phyloP scores from a whole-genome alignment of 2,797 vertebrate species.

The Darevskia mixta region DNA sequence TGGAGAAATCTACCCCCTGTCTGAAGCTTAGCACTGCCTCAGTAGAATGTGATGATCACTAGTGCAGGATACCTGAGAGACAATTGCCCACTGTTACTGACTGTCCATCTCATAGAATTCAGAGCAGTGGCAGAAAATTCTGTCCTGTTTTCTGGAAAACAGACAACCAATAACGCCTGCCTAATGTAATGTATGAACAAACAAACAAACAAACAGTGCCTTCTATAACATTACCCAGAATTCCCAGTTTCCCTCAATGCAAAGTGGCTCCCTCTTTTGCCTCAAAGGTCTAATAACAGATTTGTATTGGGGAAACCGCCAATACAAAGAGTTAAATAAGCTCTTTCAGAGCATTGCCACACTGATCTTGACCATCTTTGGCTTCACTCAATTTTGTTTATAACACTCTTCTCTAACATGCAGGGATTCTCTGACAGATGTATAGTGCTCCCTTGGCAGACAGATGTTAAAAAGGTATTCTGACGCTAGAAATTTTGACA shows the following conservation, averaged over 20 bases:
- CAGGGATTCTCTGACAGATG: too few relatives aligned
- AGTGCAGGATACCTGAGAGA: background rate
- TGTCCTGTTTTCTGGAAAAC: too few relatives aligned
- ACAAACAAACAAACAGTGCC: background rate
- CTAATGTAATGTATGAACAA: background rate
- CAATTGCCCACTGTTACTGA: background rate
- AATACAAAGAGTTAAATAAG: background rate
- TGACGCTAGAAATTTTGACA: too few relatives aligned
- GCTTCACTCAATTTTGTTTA: too few relatives aligned
- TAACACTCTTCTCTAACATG: too few relatives aligned
- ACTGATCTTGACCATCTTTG: background rate
- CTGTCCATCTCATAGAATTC: background rate
- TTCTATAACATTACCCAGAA: background rate
- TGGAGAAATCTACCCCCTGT: too few relatives aligned
- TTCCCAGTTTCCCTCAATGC: too few relatives aligned
- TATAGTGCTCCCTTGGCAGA: too few relatives aligned
- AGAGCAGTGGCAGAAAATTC: background rate
- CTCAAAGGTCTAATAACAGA: background rate
- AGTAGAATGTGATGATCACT: background rate
- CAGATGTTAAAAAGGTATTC: too few relatives aligned
- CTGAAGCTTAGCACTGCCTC: background rate
- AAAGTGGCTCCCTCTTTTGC: too few relatives aligned
- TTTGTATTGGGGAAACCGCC: background rate
- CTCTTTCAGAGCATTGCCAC: background rate
- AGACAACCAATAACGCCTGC: background rate